phyloP scores from a whole-genome alignment of 2,797 vertebrate genomes.

The Fistularia tabacaria region DNA sequence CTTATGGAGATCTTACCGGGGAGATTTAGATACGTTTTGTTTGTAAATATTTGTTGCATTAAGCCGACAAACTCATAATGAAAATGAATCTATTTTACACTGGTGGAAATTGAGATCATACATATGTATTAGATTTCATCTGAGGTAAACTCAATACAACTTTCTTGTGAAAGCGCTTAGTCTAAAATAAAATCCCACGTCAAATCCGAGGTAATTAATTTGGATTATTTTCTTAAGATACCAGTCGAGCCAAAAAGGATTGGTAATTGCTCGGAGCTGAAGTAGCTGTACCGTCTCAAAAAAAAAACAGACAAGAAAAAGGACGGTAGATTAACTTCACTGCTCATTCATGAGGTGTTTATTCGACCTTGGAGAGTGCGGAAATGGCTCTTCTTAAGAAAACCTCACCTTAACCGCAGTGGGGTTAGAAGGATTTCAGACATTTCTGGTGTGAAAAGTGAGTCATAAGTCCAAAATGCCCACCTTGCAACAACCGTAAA shows the following conservation, averaged over 20 bases:
- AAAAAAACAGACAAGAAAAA: constrained; percentile 40
- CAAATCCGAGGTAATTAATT: constrained; percentile 52
- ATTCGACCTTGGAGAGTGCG: constrained; percentile 44
- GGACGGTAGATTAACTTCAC: constrained; percentile 37
- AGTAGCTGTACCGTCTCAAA: constrained; percentile 21
- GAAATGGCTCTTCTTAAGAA: constrained; percentile 26
- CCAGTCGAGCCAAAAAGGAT: constrained; percentile 46
- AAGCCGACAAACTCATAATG: constrained; percentile 33
- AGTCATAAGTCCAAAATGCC: constrained; percentile 23
- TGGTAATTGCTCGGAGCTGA: constrained; percentile 32
- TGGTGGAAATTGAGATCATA: constrained; percentile 55
- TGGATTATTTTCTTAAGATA: constrained; percentile 54
- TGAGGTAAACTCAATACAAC: constrained; percentile 34
- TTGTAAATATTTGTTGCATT: constrained; percentile 40
- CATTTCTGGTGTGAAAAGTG: constrained; percentile 27
- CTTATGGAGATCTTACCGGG: too few species aligned
- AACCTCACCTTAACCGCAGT: constrained; percentile 23
- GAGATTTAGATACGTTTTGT: neutral
- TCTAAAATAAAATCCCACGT: constrained; percentile 31
- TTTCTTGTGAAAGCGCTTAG: constrained; percentile 23
- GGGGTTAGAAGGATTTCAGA: constrained; percentile 19
- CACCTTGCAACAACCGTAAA: constrained; percentile 13
- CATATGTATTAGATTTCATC: constrained; percentile 54
- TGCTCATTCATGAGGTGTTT: constrained; percentile 44
- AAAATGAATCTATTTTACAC: constrained; percentile 53